Percentiles rank a stretch among this genome's conserved stretches.
phyloP scores from a whole-genome alignment of 2,113 vertebrate species.

The Cyanoliseus patagonus region DNA sequence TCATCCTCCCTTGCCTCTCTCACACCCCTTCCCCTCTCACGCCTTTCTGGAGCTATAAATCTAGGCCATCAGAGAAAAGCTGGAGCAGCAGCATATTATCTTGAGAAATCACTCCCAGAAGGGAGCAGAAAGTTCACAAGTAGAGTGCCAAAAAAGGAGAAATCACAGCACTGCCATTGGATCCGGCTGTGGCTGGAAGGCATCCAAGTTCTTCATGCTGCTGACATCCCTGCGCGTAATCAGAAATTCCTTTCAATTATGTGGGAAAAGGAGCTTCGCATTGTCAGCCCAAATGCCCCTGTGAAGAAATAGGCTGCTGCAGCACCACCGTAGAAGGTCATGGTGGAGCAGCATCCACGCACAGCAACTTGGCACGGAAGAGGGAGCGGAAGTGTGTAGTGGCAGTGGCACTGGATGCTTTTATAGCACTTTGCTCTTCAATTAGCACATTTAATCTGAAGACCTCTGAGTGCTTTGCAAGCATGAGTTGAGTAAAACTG shows the following conservation, averaged over 20 bases:
- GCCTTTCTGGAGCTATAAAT: conserved; percentile 45
- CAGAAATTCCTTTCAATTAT: conserved; percentile 78
- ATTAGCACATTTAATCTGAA: background rate
- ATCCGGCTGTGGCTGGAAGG: conserved; percentile 65
- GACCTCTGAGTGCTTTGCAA: background rate
- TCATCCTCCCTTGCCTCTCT: conserved; percentile 17
- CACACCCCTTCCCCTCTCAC: background rate
- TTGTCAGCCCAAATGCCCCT: conserved; percentile 68
- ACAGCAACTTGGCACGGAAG: background rate
- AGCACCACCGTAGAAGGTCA: conserved; percentile 57
- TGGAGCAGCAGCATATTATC: conserved; percentile 65
- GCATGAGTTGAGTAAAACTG: background rate
- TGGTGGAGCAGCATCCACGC: background rate
- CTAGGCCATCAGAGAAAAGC: conserved; percentile 60
- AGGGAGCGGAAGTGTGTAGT: background rate
- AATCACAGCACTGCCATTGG: conserved; percentile 48
- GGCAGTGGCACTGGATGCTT: fast-evolving
- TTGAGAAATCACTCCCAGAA: conserved; percentile 75
- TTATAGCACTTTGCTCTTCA: background rate
- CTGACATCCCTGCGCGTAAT: conserved; percentile 76
- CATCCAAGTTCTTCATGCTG: conserved; percentile 64
- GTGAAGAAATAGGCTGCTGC: conserved; percentile 62
- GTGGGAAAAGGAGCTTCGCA: conserved; percentile 69
- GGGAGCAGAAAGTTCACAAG: conserved; percentile 72
- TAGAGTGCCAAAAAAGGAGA: conserved; percentile 61